These are phyloP conservation scores for Hydrochoerus hydrochaeris DNA, from an alignment of 2,113 vertebrate genomes.

Conservation along the genomic window DNA sequence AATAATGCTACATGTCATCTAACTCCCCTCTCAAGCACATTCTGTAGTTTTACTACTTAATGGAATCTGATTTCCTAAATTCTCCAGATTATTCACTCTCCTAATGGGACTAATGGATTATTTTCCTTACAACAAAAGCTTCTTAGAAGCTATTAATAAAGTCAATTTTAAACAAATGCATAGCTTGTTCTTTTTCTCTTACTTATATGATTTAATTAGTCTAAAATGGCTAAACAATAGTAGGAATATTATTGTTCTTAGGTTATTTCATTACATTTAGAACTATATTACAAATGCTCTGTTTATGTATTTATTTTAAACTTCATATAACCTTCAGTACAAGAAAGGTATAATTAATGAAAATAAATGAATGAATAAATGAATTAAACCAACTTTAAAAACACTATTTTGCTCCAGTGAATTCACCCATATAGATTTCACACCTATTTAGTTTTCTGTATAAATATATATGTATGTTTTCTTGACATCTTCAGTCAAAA, in stretches of 20 bases:
- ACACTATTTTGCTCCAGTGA: constrained; percentile 24
- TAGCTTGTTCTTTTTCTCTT: constrained; percentile 47
- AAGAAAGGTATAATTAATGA: constrained; percentile 38
- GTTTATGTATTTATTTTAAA: constrained; percentile 49
- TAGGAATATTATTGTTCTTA: neutral
- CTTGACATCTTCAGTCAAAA: neutral
- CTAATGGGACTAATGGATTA: neutral
- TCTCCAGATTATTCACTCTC: constrained; percentile 47
- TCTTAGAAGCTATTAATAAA: constrained; percentile 55
- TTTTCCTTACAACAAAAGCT: constrained; percentile 56
- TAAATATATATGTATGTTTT: neutral
- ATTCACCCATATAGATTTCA: constrained; percentile 38
- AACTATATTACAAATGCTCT: neutral
- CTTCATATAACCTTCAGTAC: constrained; percentile 32
- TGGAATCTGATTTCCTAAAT: constrained; percentile 31
- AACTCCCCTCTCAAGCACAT: constrained; percentile 17
- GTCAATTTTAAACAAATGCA: constrained; percentile 50
- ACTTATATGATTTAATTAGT: constrained; percentile 58
- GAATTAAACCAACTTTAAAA: constrained; percentile 17
- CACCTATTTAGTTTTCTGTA: neutral
- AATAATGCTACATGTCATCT: neutral
- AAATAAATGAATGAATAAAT: neutral
- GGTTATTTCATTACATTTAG: constrained; percentile 29
- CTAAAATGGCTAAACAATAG: constrained; percentile 47
- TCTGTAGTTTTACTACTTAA: constrained; percentile 9